phyloP scores from a whole-genome alignment of 2,113 vertebrate genomes.

The Lophura nycthemera region DNA sequence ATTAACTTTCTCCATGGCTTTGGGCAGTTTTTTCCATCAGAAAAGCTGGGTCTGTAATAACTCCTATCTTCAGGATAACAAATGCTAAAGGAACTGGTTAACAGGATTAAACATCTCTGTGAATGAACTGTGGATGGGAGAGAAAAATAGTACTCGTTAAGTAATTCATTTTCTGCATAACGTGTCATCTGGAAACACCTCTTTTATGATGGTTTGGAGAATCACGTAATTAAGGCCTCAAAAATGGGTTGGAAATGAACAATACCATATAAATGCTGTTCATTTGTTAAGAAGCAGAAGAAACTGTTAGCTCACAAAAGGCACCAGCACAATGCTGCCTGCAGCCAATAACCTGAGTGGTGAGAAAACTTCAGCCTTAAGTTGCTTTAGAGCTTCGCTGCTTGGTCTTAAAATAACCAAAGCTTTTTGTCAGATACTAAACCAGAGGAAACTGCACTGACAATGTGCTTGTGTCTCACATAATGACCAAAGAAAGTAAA shows the following conservation, averaged over 20 bases:
- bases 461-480: neutral
- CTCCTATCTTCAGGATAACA: neutral
- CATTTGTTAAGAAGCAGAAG: neutral
- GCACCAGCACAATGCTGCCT: neutral
- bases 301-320: neutral
- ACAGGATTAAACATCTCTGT: neutral
- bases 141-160: neutral
- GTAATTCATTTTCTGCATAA: neutral
- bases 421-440: neutral
- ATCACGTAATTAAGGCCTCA: neutral
- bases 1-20: neutral
- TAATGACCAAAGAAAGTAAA: no score
- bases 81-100: neutral
- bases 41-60: neutral
- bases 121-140: neutral
- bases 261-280: fast-evolving
- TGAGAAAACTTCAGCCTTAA: neutral
- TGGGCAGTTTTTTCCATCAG: neutral
- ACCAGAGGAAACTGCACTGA: neutral
- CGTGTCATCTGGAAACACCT: neutral
- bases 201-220: neutral
- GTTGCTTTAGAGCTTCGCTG: neutral
- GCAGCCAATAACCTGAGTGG: neutral
- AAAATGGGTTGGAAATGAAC: neutral
- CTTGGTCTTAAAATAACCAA: neutral